Evolutionary conservation across 2,888 invertebrate species (phyloP).

Genomic region (Psylliodes chrysocephalus): DNA sequence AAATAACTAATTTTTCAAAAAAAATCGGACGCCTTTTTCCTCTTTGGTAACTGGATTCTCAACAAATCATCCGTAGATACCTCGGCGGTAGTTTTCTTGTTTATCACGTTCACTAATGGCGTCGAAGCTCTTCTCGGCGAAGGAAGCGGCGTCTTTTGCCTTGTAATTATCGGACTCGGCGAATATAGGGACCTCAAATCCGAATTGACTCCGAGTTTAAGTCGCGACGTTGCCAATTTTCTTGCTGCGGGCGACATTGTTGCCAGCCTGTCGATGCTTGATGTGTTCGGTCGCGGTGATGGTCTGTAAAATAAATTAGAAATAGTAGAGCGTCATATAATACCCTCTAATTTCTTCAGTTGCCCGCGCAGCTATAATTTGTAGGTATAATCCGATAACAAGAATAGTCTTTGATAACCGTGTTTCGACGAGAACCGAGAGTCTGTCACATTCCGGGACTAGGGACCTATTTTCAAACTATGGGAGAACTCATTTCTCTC

Average conservation of each 20-base stretch:
- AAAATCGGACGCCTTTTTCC: conserved; percentile 85
- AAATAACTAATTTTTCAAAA: conserved; percentile 63
- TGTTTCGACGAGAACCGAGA: no score
- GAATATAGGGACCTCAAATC: conserved; percentile 67
- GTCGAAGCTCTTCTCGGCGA: conserved; percentile 58
- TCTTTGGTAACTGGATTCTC: conserved; percentile 78
- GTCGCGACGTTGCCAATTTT: conserved; percentile 78
- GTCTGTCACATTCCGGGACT: no score
- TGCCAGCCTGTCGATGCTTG: conserved; percentile 82
- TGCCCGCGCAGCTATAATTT: no score
- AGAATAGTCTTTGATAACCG: no score
- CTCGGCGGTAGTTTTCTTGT: conserved; percentile 61
- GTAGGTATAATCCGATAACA: no score
- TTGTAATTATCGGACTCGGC: conserved; percentile 60
- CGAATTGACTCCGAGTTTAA: conserved; percentile 60
- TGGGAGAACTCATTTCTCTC: no score
- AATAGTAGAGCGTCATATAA: no score
- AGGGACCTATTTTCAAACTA: no score
- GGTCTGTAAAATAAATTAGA: conserved; percentile 65
- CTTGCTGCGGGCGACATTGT: conserved; percentile 97
- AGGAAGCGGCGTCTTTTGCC: conserved; percentile 42
- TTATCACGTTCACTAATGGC: conserved; percentile 65
- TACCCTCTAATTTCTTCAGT: no score
- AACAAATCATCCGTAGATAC: conserved; percentile 86
- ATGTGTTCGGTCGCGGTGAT: conserved; percentile 65